Evolutionary conservation across 2,888 invertebrate genomes (phyloP).

Genomic region (Trichopoda pennipes): DNA sequence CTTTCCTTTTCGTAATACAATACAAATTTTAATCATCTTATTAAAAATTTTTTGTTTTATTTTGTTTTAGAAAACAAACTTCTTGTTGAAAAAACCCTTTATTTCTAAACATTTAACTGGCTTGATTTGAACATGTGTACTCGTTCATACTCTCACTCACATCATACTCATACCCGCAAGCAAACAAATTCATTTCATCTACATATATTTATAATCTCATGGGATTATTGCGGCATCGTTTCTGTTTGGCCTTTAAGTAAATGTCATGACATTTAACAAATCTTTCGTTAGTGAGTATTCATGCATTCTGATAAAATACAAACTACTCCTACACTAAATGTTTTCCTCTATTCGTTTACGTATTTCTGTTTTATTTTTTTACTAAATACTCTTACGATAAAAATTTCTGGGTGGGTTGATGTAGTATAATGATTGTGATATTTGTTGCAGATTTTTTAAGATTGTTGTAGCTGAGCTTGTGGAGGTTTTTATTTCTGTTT

Average conservation of each 20-base stretch:
- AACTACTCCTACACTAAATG: not conserved
- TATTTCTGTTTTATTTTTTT: not conserved
- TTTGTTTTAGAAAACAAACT: no score
- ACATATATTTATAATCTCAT: not conserved
- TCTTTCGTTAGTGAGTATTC: slow-evolving; percentile 1
- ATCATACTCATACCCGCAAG: not conserved
- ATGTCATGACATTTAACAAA: slow-evolving; percentile 58
- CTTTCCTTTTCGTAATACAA: no score
- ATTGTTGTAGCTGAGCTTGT: no score
- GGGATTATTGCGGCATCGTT: not conserved
- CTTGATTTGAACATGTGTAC: no score
- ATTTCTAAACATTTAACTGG: no score
- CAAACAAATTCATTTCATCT: not conserved
- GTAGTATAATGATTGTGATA: no score
- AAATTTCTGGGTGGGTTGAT: not conserved
- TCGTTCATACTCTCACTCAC: no score
- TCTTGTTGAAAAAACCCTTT: no score
- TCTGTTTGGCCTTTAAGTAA: slow-evolving; percentile 24
- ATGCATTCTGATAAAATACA: not conserved
- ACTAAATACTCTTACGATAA: slow-evolving; percentile 1
- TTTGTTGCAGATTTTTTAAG: no score
- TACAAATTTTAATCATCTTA: no score
- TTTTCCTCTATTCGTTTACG: not conserved
- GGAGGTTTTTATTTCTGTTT: no score
- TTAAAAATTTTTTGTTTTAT: no score